These are phyloP conservation scores for Cololabis saira DNA, from an alignment of 2,113 vertebrate species.

Conservation along the genomic window DNA sequence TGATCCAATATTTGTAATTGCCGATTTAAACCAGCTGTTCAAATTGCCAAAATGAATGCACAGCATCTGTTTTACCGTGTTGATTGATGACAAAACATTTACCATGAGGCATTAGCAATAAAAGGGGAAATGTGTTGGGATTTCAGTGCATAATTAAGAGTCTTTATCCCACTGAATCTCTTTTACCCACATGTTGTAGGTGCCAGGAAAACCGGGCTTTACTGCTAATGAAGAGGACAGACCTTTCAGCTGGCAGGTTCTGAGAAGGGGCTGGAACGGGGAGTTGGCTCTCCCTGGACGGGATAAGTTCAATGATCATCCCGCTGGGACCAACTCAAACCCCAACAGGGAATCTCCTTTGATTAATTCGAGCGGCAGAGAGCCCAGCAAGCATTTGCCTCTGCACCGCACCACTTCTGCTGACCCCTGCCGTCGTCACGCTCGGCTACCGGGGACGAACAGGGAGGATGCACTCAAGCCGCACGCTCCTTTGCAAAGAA, in stretches of 20 bases:
- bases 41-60: slow-evolving; percentile 9
- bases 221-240: slow-evolving; percentile 32
- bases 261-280: slow-evolving; percentile 64
- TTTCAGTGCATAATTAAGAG: slow-evolving; percentile 36
- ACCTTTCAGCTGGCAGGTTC: slow-evolving; percentile 49
- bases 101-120: slow-evolving; percentile 24
- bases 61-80: slow-evolving; percentile 22
- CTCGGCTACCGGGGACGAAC: slow-evolving; percentile 17
- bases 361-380: slow-evolving; percentile 31
- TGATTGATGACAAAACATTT: slow-evolving; percentile 32
- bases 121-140: slow-evolving; percentile 14
- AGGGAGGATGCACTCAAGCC: slow-evolving; percentile 9
- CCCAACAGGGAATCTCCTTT: slow-evolving; percentile 26
- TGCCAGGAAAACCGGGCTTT: slow-evolving; percentile 36
- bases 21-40: background rate
- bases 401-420: slow-evolving; percentile 21
- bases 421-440: slow-evolving; percentile 10
- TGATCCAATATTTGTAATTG: slow-evolving; percentile 10
- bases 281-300: slow-evolving; percentile 41
- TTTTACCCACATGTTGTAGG: slow-evolving; percentile 57
- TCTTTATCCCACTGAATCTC: slow-evolving; percentile 42
- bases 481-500: slow-evolving; percentile 24
- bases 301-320: slow-evolving; percentile 28
- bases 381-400: slow-evolving; percentile 13
- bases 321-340: slow-evolving; percentile 25